These are phyloP conservation scores for Dysidea cf. avara DNA, from an alignment of 37 sponge, comb jelly and placozoan genomes.

Conservation along the genomic window DNA sequence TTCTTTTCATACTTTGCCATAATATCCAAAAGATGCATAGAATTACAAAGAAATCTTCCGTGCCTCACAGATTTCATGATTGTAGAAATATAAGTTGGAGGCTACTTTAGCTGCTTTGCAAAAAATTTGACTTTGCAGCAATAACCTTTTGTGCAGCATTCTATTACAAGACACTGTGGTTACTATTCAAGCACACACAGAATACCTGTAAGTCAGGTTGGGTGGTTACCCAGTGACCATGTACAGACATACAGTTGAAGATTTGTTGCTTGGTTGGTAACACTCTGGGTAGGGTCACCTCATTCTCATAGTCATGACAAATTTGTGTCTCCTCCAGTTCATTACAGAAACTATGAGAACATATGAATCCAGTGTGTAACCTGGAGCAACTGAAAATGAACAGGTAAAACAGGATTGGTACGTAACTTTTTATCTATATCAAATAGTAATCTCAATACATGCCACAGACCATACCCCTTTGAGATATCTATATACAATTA, in stretches of 20 bases:
- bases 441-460: too few species aligned
- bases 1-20: too few species aligned
- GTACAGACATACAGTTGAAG: slow-evolving; percentile 51
- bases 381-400: slow-evolving; percentile 16
- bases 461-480: too few species aligned
- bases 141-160: too few species aligned
- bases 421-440: background rate
- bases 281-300: slow-evolving; percentile 2
- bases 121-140: too few species aligned
- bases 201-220: slow-evolving; percentile 60
- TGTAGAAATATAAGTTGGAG: too few species aligned
- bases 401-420: background rate
- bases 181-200: background rate
- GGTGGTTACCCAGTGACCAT: slow-evolving; percentile 75
- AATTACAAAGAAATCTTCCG: too few species aligned
- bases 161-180: too few species aligned
- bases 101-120: too few species aligned
- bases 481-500: too few species aligned
- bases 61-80: too few species aligned
- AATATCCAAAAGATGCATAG: too few species aligned
- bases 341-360: slow-evolving; percentile 43
- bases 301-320: slow-evolving; percentile 24
- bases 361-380: slow-evolving; percentile 42
- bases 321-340: slow-evolving; percentile 36
- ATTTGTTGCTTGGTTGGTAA: slow-evolving; percentile 70